These are phyloP conservation scores for Agrochola macilenta DNA, from an alignment of 2,888 invertebrate genomes.

Conservation along the genomic window DNA sequence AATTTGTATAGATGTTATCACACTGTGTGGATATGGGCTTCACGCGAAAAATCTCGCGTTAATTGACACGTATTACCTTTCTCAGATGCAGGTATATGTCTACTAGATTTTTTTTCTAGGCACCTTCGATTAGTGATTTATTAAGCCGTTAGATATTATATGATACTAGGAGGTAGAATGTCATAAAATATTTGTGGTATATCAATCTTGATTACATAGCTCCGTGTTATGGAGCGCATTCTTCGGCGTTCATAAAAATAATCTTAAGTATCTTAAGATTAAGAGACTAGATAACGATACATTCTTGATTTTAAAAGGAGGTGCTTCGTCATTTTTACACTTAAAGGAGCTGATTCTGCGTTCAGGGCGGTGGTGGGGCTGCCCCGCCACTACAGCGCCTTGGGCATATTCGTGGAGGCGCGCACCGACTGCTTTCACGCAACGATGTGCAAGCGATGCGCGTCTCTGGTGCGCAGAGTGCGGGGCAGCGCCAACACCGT, in stretches of 20 bases:
- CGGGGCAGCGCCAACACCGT: too few relatives aligned
- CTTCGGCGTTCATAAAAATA: slow-evolving; percentile 60
- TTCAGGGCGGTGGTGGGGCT: too few relatives aligned
- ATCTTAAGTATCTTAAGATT: slow-evolving; percentile 62
- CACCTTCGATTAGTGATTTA: slow-evolving; percentile 58
- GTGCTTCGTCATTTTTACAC: slow-evolving; percentile 37
- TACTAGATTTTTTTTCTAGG: slow-evolving; percentile 48
- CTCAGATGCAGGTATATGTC: slow-evolving; percentile 28
- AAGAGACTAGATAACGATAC: slow-evolving; percentile 56
- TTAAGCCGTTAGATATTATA: slow-evolving; percentile 68
- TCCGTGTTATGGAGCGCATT: slow-evolving; percentile 60
- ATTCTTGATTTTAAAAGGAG: slow-evolving; percentile 59
- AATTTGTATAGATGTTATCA: slow-evolving; percentile 68
- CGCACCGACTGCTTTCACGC: too few relatives aligned
- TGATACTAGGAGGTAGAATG: slow-evolving; percentile 64
- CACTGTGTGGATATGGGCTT: slow-evolving; percentile 66
- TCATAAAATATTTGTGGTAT: slow-evolving; percentile 62
- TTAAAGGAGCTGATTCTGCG: slow-evolving; percentile 9
- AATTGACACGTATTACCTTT: slow-evolving; percentile 68
- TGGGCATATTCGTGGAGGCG: too few relatives aligned
- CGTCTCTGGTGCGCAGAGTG: too few relatives aligned
- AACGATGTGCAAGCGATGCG: too few relatives aligned
- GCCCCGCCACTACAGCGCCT: too few relatives aligned
- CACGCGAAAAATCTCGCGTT: slow-evolving; percentile 63
- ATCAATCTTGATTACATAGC: slow-evolving; percentile 60